phyloP scores from a whole-genome alignment of 2,888 invertebrate species.

The Standfussiana lucernea region DNA sequence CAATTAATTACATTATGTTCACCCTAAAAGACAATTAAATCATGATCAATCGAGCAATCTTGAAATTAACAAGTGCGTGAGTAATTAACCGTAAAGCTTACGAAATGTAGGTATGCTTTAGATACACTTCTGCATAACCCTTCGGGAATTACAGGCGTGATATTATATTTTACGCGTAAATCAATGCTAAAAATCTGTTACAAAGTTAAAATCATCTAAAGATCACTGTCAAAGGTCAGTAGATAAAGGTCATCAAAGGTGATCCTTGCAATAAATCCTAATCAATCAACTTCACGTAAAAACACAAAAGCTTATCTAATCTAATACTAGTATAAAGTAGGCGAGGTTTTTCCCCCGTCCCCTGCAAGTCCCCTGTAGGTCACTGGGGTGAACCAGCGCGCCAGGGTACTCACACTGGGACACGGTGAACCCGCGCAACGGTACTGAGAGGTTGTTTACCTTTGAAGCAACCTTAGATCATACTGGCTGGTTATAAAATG shows the following conservation, averaged over 20 bases:
- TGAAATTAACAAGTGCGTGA: not conserved
- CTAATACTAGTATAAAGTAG: conserved; percentile 15
- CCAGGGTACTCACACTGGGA: conserved; percentile 37
- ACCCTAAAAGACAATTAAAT: not conserved
- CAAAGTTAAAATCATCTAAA: not conserved
- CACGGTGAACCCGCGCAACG: conserved; percentile 41
- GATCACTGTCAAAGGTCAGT: not conserved
- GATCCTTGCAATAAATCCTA: not conserved
- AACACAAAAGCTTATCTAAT: conserved; percentile 2
- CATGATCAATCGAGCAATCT: not conserved
- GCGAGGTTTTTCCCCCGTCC: conserved; percentile 46
- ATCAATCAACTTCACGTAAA: not conserved
- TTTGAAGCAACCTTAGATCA: conserved; percentile 4
- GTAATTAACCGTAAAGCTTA: not conserved
- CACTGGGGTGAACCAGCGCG: conserved; percentile 51
- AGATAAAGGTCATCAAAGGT: not conserved
- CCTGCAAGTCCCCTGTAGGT: conserved; percentile 50
- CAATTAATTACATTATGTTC: not conserved
- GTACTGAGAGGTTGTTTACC: conserved; percentile 8
- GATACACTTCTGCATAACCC: not conserved
- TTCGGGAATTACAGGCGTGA: not conserved
- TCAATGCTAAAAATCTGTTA: not conserved
- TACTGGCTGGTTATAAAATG: not conserved
- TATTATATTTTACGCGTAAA: not conserved
- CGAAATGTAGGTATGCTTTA: not conserved